Evolutionary conservation across 2,113 vertebrate genomes (phyloP), one percentile per base, ranked within the genome.

Genomic region (Misgurnus mizolepis): DNA sequence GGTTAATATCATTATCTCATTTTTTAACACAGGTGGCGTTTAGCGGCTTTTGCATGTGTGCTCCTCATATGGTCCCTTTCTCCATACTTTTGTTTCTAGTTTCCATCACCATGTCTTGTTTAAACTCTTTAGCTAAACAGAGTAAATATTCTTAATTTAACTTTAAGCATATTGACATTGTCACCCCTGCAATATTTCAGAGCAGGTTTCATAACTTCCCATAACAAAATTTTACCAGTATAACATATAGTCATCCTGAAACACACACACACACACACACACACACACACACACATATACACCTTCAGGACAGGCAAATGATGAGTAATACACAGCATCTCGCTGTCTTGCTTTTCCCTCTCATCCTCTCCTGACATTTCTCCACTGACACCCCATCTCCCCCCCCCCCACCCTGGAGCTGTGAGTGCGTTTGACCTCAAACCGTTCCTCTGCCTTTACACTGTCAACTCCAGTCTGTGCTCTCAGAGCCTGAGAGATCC

Each of bases 361-460:
- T 79, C 43, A 74, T 79, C 64, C 55, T 62, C 39, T 82, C 27
- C 62, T 85, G 73, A 80, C 78, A 80, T 80, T 76, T 81, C 71
- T 75, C 65, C n/a, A 53, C 58, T 72, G 49, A 53, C 39, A 56
- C 69, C 22, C 49, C 12, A 17, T 53, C n/a, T n/a, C n/a, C n/a
- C n/a, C 75, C 34, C 55, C 80, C 62, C 64, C 49, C 65, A 45
- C 41, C 85, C 85, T 79, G 80, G 39, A 80, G 71, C 80, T 45
- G 62, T 81, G 86, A 87, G 86, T 60, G 82, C 84, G 87, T 89
- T 90, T 92, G 90, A 92, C 91, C 91, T 92, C 87, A 88, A 89
- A 89, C 88, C 84, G 88, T 89, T 88, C 84, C 85, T 86, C 83
- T 82, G 80, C 85, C 87, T 91, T 90, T 89, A 85, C 85, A 89